Conservation (phyloP, 2,113 vertebrate genomes). For the Polyodon spathula region DNA sequence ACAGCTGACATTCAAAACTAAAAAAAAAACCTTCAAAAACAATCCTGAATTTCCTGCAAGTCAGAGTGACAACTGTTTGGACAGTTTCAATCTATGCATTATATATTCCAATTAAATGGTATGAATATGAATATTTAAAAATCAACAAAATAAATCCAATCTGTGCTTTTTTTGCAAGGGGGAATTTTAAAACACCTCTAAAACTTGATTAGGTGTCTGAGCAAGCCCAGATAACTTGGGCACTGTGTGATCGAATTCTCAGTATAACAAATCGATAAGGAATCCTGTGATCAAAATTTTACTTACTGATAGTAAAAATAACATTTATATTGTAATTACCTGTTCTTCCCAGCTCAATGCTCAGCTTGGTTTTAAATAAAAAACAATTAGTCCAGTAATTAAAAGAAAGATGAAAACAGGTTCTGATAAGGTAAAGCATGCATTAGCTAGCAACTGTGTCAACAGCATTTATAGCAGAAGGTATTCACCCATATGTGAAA, state of each 20-base stretch:
- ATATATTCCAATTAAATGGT: conserved; percentile 23
- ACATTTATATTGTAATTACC: no score
- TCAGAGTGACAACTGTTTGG: conserved; percentile 18
- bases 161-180: conserved; percentile 37
- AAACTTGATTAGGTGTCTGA: conserved; percentile 41
- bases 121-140: conserved; percentile 47
- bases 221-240: conserved; percentile 31
- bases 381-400: conserved; percentile 36
- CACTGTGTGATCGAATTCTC: neutral
- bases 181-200: conserved; percentile 46
- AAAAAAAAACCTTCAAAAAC: neutral
- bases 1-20: conserved; percentile 42
- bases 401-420: conserved; percentile 17
- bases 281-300: neutral
- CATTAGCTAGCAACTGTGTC: conserved; percentile 38
- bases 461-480: conserved; percentile 25
- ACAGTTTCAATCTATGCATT: neutral
- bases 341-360: no score
- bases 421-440: conserved; percentile 47
- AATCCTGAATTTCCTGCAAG: conserved; percentile 16
- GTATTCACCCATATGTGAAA: conserved; percentile 35
- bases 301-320: no score
- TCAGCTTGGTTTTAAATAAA: no score
- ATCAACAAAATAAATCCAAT: conserved; percentile 39
- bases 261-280: conserved; percentile 31